Conservation (phyloP, 1,140 invertebrate genomes). For the Scaptodrosophila lebanonensis region DNA sequence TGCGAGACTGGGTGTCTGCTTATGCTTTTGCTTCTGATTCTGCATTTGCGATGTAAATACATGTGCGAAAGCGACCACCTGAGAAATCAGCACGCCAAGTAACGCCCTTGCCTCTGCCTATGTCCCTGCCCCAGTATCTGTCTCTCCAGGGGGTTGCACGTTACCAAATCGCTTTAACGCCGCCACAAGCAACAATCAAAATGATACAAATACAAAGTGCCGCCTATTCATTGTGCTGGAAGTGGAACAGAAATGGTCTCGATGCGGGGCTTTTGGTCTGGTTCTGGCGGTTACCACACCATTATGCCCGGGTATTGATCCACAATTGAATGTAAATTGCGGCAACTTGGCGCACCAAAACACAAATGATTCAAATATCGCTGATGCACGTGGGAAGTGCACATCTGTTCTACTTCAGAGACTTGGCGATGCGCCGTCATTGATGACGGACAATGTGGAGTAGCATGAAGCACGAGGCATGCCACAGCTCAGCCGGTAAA, state of each 20-base stretch:
- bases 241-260: neutral
- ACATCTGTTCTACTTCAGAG: conserved; percentile 4
- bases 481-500: conserved; percentile 4
- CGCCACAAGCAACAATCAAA: conserved; percentile 48
- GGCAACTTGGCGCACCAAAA: conserved; percentile 26
- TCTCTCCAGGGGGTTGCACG: neutral
- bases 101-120: neutral
- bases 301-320: conserved; percentile 55
- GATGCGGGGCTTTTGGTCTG: conserved; percentile 1
- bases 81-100: conserved; percentile 29
- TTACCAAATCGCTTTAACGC: conserved; percentile 46
- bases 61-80: conserved; percentile 51
- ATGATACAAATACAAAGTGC: conserved; percentile 45
- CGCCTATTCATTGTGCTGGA: conserved; percentile 38
- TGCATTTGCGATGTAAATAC: conserved; percentile 45
- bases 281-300: no score
- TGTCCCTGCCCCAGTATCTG: neutral
- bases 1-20: conserved; percentile 3
- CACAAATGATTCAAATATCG: conserved; percentile 7
- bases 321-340: conserved; percentile 59
- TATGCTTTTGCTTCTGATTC: no score
- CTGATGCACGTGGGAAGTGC: conserved; percentile 39
- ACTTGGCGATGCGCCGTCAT: conserved; percentile 10
- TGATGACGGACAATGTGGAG: conserved; percentile 34
- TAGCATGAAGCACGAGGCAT: conserved; percentile 6